phyloP scores from a whole-genome alignment of 2,113 vertebrate species.

The Scolopax mira region DNA sequence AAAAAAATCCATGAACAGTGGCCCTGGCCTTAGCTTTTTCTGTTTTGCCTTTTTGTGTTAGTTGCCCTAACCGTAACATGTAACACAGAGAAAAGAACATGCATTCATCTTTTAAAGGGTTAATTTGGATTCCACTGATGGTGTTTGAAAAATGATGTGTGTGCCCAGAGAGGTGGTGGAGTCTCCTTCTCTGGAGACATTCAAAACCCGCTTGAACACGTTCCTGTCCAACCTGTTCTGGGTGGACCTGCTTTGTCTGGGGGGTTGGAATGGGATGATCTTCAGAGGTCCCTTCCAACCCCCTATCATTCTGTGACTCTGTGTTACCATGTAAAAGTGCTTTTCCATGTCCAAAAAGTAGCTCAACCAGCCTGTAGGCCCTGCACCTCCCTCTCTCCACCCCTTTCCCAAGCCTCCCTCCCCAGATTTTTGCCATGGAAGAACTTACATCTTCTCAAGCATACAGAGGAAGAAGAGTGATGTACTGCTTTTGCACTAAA shows the following conservation, averaged over 20 bases:
- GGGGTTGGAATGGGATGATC: too few species aligned
- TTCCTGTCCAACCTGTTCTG: too few species aligned
- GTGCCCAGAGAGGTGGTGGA: background rate
- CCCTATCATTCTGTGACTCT: too few species aligned
- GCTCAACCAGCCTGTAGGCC: background rate
- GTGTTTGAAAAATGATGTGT: background rate
- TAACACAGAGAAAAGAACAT: background rate
- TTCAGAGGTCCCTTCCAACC: too few species aligned
- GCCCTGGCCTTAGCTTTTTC: background rate
- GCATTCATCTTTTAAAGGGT: background rate
- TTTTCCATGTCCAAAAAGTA: background rate
- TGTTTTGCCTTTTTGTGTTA: background rate
- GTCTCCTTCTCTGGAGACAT: too few species aligned
- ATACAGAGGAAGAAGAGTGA: accelerated
- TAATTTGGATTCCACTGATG: background rate
- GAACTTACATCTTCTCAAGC: background rate
- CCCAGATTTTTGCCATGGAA: accelerated
- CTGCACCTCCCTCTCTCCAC: background rate
- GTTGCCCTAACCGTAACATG: background rate
- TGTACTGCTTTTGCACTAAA: background rate
- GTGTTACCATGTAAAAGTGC: background rate
- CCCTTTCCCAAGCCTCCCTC: background rate
- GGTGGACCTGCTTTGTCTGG: too few species aligned
- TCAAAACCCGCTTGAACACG: too few species aligned
- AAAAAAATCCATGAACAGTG: background rate